Conservation (phyloP, 2,888 invertebrate species). For the Melinaea menophilus region DNA sequence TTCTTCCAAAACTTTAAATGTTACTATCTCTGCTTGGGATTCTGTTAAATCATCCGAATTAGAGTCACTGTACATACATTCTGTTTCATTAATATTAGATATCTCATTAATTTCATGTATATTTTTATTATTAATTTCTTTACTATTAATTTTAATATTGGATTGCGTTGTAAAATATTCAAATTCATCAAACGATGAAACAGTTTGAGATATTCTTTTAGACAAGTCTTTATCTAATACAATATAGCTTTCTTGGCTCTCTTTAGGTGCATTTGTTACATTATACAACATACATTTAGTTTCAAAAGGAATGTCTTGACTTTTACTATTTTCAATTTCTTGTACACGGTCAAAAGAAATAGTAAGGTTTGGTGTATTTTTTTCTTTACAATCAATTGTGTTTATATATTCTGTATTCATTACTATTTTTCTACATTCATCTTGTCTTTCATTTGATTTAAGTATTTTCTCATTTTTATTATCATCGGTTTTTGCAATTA, state of each 20-base stretch:
- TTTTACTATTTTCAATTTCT: not conserved
- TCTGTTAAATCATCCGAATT: constrained; percentile 32
- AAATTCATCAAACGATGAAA: constrained; percentile 2
- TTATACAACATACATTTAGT: too few relatives aligned
- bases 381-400: not conserved
- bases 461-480: constrained; percentile 3
- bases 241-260: too few relatives aligned
- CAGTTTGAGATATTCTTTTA: constrained; percentile 4
- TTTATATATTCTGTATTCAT: constrained; percentile 4
- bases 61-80: constrained; percentile 11
- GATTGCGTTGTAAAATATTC: constrained; percentile 7
- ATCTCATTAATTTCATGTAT: not conserved
- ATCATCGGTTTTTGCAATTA: constrained; percentile 15
- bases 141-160: constrained; percentile 14
- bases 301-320: too few relatives aligned
- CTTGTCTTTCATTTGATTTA: too few relatives aligned
- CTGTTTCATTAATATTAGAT: constrained; percentile 1
- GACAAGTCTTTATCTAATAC: not conserved
- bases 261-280: too few relatives aligned
- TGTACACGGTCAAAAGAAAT: not conserved
- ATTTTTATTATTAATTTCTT: constrained; percentile 4
- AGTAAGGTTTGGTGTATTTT: not conserved
- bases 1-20: constrained; percentile 64
- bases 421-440: too few relatives aligned
- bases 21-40: constrained; percentile 42